Percentiles rank a stretch among this genome's conserved stretches.
Evolutionary conservation across 2,797 vertebrate genomes (phyloP).

Genomic region (Phrynocephalus vlangalii): DNA sequence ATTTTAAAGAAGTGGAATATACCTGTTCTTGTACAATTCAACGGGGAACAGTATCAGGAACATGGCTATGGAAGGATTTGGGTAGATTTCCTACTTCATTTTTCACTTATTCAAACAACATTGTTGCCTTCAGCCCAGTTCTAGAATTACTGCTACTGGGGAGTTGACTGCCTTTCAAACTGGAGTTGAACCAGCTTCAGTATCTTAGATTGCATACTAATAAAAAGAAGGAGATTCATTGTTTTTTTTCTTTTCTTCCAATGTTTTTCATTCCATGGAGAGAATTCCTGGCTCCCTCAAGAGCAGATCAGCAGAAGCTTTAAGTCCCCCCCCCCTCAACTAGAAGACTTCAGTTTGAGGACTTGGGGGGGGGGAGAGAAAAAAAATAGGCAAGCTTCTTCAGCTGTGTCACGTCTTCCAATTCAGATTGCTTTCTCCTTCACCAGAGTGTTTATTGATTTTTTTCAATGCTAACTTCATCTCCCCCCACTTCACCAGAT

Average conservation of each 20-base stretch:
- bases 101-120: constrained; percentile 8
- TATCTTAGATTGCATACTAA: constrained; percentile 14
- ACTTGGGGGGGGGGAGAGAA: constrained; percentile 3
- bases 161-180: constrained; percentile 57
- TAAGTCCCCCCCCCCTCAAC: constrained; percentile 71
- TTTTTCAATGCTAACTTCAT: constrained; percentile 61
- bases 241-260: not conserved
- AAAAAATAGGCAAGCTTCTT: constrained; percentile 67
- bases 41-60: not conserved
- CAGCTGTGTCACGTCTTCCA: constrained; percentile 73
- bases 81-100: constrained; percentile 8
- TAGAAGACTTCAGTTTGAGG: constrained; percentile 65
- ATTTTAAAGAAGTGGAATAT: not conserved
- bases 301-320: constrained; percentile 69
- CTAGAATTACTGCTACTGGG: constrained; percentile 4
- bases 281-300: constrained; percentile 42
- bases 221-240: constrained; percentile 38
- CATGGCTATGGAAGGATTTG: not conserved
- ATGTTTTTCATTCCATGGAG: not conserved
- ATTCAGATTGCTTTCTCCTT: constrained; percentile 76
- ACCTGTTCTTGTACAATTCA: not conserved
- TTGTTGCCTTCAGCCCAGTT: constrained; percentile 12
- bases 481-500: constrained; percentile 41
- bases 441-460: constrained; percentile 71
- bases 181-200: constrained; percentile 51